Evolutionary conservation across 1,140 invertebrate genomes (phyloP).

Genomic region (Saccostrea glomerata): DNA sequence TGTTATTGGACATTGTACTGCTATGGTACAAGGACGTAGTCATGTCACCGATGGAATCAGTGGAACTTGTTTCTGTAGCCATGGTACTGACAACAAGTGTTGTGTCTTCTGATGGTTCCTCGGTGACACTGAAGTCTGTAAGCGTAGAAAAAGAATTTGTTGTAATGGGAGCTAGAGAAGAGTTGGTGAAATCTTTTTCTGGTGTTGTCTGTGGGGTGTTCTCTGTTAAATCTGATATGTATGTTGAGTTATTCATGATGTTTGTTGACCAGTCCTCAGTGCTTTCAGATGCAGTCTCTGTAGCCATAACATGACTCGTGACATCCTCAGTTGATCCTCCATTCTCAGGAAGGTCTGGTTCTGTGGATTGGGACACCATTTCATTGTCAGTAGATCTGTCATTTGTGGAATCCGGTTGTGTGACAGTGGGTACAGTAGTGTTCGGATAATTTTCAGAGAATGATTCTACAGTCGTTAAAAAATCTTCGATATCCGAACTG

Average conservation of each 20-base stretch:
- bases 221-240: not conserved
- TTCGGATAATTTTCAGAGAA: not conserved
- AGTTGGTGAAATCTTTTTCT: not conserved
- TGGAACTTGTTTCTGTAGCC: not conserved
- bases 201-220: not conserved
- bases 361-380: not conserved
- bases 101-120: not conserved
- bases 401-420: not conserved
- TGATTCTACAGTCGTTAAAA: not conserved
- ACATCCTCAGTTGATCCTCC: not conserved
- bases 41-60: not conserved
- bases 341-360: not conserved
- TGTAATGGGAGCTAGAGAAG: not conserved
- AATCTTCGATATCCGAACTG: not conserved
- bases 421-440: not conserved
- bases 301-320: not conserved
- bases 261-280: not conserved
- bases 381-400: not conserved
- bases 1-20: not conserved
- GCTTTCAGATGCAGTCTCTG: not conserved
- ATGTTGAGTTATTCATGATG: not conserved
- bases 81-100: not conserved
- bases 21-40: not conserved
- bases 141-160: conserved; percentile 1
- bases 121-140: not conserved